Evolutionary conservation across 2,888 invertebrate genomes (phyloP), one percentile per base, ranked within the genome.

Genomic region (Julus scanicus): DNA sequence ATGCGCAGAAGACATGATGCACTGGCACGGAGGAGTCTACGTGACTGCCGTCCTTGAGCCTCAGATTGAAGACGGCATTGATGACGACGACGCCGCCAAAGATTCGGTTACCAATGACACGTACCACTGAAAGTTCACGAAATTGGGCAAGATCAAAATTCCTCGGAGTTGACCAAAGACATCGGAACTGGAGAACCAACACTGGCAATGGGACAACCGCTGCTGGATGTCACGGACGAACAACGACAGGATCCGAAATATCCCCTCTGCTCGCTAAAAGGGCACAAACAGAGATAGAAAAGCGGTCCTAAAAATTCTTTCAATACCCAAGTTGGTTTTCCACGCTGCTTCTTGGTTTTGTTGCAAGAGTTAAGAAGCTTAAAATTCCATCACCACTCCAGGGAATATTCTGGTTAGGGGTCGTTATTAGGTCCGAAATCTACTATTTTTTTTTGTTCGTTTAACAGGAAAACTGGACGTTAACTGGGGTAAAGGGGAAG

Each of bases 1-100:
- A 44, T 44, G 53, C 53, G 53, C 15, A 53, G 15, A 11, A 53
- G 53, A 53, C 53, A 53, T 53, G 53, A 53, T 53, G 15, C 13
- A 53, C 9, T 15, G 53, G 53, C 53, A 15, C 11, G 53, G 53
- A 53, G 53, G 53, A 53, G 53, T 53, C 53, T 15, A 53, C 3
- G 53, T 53, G 63, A 6, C 63, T 63, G 63, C 17, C 63, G 63
- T 63, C 63, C 63, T 63, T 63, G 63, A 63, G 63, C n/a, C n/a
- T 17, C 5, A 63, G 17, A 63, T n/a, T 63, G 63, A 63, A n/a
- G 63, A 63, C 63, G 63, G 17, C n/a, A n/a, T 17, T 17, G 63
- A 63, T 63, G 53, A 53, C 11, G 11, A 53, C 53, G 53, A 53
- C 15, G n/a, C n/a, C n/a, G n/a, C n/a, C n/a, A n/a, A n/a, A n/a